These are phyloP conservation scores for Anabas testudineus DNA, from an alignment of 2,797 vertebrate genomes.

Conservation along the genomic window DNA sequence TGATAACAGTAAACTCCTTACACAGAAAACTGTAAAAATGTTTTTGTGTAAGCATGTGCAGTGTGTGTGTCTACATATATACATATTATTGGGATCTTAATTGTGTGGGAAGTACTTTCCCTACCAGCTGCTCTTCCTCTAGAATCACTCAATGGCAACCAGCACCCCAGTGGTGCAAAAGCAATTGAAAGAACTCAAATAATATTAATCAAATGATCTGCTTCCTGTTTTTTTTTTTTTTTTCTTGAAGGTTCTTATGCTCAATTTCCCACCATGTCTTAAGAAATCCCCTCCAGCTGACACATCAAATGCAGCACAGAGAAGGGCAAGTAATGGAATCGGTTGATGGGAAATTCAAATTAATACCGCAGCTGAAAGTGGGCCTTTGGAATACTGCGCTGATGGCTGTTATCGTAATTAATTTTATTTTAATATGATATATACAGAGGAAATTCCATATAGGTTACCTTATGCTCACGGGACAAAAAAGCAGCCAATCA, in stretches of 20 bases:
- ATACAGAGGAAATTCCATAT: conserved; percentile 26
- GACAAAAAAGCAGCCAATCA: conserved; percentile 34
- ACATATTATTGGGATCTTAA: conserved; percentile 45
- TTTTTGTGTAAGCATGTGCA: conserved; percentile 11
- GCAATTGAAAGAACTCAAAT: conserved; percentile 61
- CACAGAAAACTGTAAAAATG: conserved; percentile 39
- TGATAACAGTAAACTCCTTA: conserved; percentile 65
- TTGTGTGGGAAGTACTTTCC: conserved; percentile 53
- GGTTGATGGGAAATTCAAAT: conserved; percentile 56
- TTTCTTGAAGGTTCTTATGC: conserved; percentile 40
- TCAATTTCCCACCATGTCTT: conserved; percentile 49
- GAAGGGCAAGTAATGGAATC: conserved; percentile 47
- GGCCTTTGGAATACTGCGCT: conserved; percentile 21
- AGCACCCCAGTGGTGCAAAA: conserved; percentile 40
- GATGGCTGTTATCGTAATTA: conserved; percentile 40
- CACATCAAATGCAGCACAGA: conserved; percentile 62
- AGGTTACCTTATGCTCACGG: conserved; percentile 5
- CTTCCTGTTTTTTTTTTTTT: conserved; percentile 56
- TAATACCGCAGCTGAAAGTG: conserved; percentile 20
- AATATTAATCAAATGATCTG: conserved; percentile 57
- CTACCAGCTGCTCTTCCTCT: conserved; percentile 37
- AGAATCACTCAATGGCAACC: conserved; percentile 41
- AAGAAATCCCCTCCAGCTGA: conserved; percentile 56
- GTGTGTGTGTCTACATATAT: conserved; percentile 9
- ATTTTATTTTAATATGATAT: conserved; percentile 51